These are phyloP conservation scores for Venusia cambrica DNA, from an alignment of 2,888 invertebrate genomes.

Conservation along the genomic window DNA sequence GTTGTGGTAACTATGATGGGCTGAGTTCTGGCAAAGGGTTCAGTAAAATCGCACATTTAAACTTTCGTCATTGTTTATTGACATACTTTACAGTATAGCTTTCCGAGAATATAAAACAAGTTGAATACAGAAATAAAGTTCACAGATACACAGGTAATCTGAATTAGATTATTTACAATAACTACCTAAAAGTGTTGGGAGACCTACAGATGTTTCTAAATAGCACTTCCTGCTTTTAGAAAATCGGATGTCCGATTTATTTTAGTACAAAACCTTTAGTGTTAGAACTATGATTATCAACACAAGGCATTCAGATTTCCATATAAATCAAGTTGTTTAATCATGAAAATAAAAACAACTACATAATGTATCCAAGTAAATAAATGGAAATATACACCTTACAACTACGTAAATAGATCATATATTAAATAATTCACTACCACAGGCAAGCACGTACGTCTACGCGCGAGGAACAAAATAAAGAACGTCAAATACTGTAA, in stretches of 20 bases:
- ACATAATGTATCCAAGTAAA: slow-evolving; percentile 19
- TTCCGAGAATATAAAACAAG: slow-evolving; percentile 55
- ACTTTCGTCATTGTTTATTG: slow-evolving; percentile 51
- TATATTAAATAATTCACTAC: slow-evolving; percentile 38
- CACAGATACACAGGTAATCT: slow-evolving; percentile 36
- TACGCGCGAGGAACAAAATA: slow-evolving; percentile 54
- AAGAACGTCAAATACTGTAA: slow-evolving; percentile 62
- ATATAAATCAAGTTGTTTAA: slow-evolving; percentile 8
- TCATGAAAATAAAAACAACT: slow-evolving; percentile 2
- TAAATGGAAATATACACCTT: slow-evolving; percentile 33
- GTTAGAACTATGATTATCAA: too few species aligned
- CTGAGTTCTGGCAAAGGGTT: too few species aligned
- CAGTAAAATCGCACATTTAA: slow-evolving; percentile 6
- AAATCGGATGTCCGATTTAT: too few species aligned
- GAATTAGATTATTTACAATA: slow-evolving; percentile 41
- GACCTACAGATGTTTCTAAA: too few species aligned
- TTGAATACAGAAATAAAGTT: slow-evolving; percentile 40
- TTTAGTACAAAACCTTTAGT: too few species aligned
- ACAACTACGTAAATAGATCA: slow-evolving; percentile 29
- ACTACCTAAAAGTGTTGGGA: slow-evolving; percentile 51
- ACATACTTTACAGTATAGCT: slow-evolving; percentile 65
- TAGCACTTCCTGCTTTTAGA: too few species aligned
- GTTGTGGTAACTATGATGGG: too few species aligned
- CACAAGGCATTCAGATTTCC: too few species aligned
- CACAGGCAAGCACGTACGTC: slow-evolving; percentile 33